A percentile compares a stretch with the other conserved stretches of the same genome.
Evolutionary conservation across 2,888 invertebrate genomes (phyloP).

Genomic region (Amphipyra berbera): DNA sequence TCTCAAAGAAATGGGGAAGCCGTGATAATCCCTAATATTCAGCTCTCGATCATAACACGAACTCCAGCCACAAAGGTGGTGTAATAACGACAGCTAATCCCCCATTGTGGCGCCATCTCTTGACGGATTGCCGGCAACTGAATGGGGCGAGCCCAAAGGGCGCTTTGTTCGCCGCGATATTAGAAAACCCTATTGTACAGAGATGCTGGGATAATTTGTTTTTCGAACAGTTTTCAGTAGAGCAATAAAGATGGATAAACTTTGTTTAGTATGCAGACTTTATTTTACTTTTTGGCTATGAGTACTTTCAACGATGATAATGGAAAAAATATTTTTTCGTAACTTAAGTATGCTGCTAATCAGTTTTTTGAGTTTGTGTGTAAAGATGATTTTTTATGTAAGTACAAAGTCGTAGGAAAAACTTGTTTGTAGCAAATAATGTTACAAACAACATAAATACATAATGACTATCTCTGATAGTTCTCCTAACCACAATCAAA

Average conservation of each 20-base stretch:
- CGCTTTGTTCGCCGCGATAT: slow-evolving; percentile 82
- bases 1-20: slow-evolving; percentile 77
- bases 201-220: slow-evolving; percentile 79
- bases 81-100: slow-evolving; percentile 88
- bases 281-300: no score
- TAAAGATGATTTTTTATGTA: no score
- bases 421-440: no score
- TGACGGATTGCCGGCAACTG: slow-evolving; percentile 85
- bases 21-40: slow-evolving; percentile 88
- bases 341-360: no score
- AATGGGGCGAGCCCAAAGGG: slow-evolving; percentile 84
- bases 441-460: no score
- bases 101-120: slow-evolving; percentile 88
- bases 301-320: no score
- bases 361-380: no score
- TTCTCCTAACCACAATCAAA: not conserved
- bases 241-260: slow-evolving; percentile 61
- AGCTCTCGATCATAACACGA: slow-evolving; percentile 85
- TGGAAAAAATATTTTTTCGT: no score
- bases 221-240: slow-evolving; percentile 70
- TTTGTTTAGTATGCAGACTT: slow-evolving; percentile 33
- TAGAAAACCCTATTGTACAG: slow-evolving; percentile 79
- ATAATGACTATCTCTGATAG: no score
- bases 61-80: slow-evolving; percentile 82
- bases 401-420: no score